Conservation (phyloP, 2,113 vertebrate species). For the Ictalurus punctatus region DNA sequence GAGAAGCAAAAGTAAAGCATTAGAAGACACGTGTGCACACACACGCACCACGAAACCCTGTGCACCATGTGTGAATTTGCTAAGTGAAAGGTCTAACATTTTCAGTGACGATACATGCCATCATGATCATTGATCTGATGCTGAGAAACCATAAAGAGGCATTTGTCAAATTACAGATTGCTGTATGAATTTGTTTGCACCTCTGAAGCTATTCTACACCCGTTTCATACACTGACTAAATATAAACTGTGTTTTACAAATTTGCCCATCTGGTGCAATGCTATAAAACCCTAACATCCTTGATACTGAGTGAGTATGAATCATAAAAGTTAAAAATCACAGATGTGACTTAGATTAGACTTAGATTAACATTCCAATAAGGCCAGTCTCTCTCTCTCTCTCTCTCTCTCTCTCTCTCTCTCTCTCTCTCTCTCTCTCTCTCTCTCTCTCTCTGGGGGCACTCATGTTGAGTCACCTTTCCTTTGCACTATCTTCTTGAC, state of each 20-base stretch:
- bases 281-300: background rate
- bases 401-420: background rate
- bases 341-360: background rate
- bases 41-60: background rate
- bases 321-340: background rate
- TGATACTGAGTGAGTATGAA: background rate
- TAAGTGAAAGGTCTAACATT: background rate
- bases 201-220: background rate
- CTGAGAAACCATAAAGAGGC: background rate
- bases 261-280: background rate
- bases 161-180: background rate
- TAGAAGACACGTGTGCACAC: background rate
- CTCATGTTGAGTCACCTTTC: conserved; percentile 47
- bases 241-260: background rate
- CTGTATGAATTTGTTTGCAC: background rate
- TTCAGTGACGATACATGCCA: background rate
- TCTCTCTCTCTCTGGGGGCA: conserved; percentile 2
- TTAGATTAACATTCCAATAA: conserved; percentile 1
- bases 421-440: background rate
- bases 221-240: background rate
- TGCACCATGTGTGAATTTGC: background rate
- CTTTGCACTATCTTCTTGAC: conserved; percentile 29
- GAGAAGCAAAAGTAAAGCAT: background rate
- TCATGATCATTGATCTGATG: background rate
- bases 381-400: background rate